Conservation (phyloP, 1,140 invertebrate species). For the Trichonephila clavipes region DNA sequence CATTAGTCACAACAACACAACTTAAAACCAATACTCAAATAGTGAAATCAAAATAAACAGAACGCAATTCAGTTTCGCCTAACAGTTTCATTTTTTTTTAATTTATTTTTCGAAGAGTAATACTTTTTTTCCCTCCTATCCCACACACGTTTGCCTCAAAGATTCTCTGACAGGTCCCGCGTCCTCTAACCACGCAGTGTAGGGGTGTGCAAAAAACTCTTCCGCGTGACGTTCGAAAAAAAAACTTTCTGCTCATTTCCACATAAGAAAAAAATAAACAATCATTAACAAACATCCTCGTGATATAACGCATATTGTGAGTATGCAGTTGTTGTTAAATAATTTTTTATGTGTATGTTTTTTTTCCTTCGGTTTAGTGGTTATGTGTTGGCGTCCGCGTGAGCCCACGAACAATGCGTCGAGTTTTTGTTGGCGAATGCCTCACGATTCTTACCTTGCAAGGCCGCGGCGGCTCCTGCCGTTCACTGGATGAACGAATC, state of each 20-base stretch:
- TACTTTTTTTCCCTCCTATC: neutral
- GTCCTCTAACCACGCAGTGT: neutral
- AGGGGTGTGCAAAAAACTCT: neutral
- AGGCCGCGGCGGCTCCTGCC: neutral
- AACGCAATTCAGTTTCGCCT: neutral
- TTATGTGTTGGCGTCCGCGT: neutral
- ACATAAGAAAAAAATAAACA: neutral
- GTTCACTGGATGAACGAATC: neutral
- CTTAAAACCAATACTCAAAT: too few species aligned
- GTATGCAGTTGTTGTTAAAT: neutral
- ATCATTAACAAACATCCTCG: neutral
- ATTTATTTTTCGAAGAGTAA: neutral
- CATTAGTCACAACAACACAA: too few species aligned
- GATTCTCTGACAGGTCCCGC: neutral
- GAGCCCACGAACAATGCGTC: constrained; percentile 11
- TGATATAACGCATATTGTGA: constrained; percentile 11
- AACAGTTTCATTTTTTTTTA: neutral
- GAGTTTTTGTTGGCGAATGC: neutral
- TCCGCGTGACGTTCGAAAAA: constrained; percentile 16
- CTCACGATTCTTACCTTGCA: constrained; percentile 34
- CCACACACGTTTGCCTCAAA: neutral
- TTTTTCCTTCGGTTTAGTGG: neutral
- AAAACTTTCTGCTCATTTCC: neutral
- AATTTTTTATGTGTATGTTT: neutral
- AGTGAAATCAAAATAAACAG: too few species aligned